Conservation (phyloP, 2,797 vertebrate species). For the Microctenopoma stevenorrisi region DNA sequence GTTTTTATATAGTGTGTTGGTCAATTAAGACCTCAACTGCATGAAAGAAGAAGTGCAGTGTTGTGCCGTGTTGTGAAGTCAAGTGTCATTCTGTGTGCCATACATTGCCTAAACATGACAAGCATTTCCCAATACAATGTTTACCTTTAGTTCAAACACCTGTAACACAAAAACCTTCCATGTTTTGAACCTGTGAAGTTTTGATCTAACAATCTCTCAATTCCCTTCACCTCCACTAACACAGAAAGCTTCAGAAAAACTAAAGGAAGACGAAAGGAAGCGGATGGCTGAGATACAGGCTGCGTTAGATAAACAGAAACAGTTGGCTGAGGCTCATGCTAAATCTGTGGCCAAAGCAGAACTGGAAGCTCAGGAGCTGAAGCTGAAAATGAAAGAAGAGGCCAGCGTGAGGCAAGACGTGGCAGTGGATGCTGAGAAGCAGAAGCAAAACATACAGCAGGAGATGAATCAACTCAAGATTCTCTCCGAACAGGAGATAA, state of each 20-base stretch:
- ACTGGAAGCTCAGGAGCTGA: conserved; percentile 89
- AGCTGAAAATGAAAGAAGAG: conserved; percentile 92
- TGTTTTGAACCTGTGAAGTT: conserved; percentile 44
- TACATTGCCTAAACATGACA: conserved; percentile 61
- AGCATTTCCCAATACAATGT: conserved; percentile 55
- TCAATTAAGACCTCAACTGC: conserved; percentile 48
- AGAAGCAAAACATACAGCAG: conserved; percentile 94
- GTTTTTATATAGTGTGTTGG: neutral
- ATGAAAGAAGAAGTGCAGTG: conserved; percentile 68
- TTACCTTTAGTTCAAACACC: conserved; percentile 5
- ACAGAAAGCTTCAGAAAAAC: conserved; percentile 93
- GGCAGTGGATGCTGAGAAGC: conserved; percentile 90
- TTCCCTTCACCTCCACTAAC: conserved; percentile 64
- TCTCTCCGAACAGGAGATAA: conserved; percentile 91
- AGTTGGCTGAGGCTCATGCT: conserved; percentile 91
- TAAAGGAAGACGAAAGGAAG: conserved; percentile 92
- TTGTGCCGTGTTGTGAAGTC: conserved; percentile 75
- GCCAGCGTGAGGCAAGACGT: conserved; percentile 89
- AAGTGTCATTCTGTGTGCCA: conserved; percentile 73
- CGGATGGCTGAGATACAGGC: conserved; percentile 94
- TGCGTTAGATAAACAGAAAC: conserved; percentile 93
- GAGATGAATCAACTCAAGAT: conserved; percentile 91
- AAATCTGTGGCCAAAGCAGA: conserved; percentile 92
- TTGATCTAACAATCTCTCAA: conserved; percentile 59
- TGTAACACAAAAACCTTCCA: conserved; percentile 15